Evolutionary conservation across 1,140 invertebrate species (phyloP), one percentile per base, ranked within the genome.

Genomic region (Euwallacea fornicatus): DNA sequence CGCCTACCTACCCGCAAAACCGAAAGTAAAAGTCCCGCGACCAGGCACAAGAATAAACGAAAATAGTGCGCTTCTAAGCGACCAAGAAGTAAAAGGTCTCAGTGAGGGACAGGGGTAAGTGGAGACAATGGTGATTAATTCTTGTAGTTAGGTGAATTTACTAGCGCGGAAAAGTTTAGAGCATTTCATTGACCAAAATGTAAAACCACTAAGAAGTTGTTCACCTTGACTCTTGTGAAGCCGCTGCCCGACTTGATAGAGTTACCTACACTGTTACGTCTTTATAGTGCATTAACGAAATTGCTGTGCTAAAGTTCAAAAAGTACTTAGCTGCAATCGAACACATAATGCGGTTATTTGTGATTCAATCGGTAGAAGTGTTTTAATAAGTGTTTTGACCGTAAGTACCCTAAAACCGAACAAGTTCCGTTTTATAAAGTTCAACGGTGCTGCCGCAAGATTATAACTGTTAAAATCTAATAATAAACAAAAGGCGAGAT

Each of bases 21-120:
- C 43, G 60, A 70, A 70, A 70, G 68, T 70, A 70, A 70, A 70
- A 70, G 68, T 70, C 53, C 54, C 63, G 44, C 42, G 68, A 11
- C 44, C 41, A 43, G 15, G 47, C 47, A 11, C 56, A 55, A 70
- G 60, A 54, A 63, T 42, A 63, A 53, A 70, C 60, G 59, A 63
- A 63, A 70, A 70, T 70, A 63, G 50, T 62, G 54, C 42, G 59
- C 59, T 63, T 46, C 42, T 53, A 55, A 46, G 42, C 66, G 21
- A 69, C 56, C 43, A 44, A 66, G 33, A 55, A 68, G 66, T 46
- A 68, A 41, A 68, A 68, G 66, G 46, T 68, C 66, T 68, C 42
- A 43, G 41, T 16, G 42, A 60, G 55, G 33, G 53, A 59, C 43
- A n/a, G 60, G 59, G 68, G 68, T 70, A 70, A 70, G 68, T 62